These are phyloP conservation scores for Plagiodera versicolora DNA, from an alignment of 2,888 invertebrate genomes.

Conservation along the genomic window DNA sequence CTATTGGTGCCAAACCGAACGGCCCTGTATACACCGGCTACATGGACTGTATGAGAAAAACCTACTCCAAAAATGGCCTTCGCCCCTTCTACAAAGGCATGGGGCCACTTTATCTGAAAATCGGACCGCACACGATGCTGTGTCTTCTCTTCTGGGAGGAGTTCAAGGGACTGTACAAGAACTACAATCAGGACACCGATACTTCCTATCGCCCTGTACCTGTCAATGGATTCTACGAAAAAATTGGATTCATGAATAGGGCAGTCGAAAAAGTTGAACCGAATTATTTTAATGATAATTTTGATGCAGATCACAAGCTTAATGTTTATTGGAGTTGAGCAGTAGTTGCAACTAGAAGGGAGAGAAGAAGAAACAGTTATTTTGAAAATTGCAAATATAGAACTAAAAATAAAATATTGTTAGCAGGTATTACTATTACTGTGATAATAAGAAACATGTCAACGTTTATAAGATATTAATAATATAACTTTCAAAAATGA, in stretches of 20 bases:
- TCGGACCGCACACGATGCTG: conserved; percentile 88
- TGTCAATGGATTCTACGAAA: conserved; percentile 32
- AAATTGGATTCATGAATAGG: conserved; percentile 23
- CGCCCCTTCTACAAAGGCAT: conserved; percentile 86
- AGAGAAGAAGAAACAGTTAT: too few species aligned
- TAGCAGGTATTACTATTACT: too few species aligned
- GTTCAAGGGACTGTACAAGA: conserved; percentile 61
- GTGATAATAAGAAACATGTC: too few species aligned
- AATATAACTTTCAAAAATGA: too few species aligned
- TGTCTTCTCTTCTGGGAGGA: conserved; percentile 87
- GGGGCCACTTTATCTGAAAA: conserved; percentile 80
- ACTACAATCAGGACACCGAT: conserved; percentile 17
- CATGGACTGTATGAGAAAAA: conserved; percentile 66
- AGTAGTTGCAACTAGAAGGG: background rate
- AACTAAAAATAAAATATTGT: too few species aligned
- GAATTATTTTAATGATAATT: conserved; percentile 18
- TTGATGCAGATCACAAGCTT: conserved; percentile 12
- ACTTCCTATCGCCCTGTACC: conserved; percentile 12
- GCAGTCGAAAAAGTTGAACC: background rate
- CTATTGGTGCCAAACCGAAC: conserved; percentile 59
- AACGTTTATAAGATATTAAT: too few species aligned
- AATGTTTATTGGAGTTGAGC: conserved; percentile 21
- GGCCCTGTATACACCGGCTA: conserved; percentile 65
- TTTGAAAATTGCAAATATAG: too few species aligned
- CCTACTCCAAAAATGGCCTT: conserved; percentile 61